phyloP scores from a whole-genome alignment of 2,888 invertebrate genomes.

The Catonia carolina region DNA sequence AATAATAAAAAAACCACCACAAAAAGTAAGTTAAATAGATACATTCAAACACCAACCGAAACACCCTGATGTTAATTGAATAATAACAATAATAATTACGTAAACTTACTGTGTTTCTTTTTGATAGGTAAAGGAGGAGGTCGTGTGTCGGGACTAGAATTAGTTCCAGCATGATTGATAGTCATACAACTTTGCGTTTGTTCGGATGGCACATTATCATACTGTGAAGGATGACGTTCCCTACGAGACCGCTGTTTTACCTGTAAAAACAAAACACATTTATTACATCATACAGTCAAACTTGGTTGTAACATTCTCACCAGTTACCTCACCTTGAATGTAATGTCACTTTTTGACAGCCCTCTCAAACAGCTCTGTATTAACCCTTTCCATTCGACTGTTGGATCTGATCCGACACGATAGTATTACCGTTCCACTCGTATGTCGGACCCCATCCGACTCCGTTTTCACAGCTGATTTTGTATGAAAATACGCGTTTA shows the following conservation, averaged over 20 bases:
- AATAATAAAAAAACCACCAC: too few relatives aligned
- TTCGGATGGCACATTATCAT: constrained; percentile 54
- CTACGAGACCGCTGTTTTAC: constrained; percentile 51
- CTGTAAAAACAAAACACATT: constrained; percentile 40
- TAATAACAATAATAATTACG: too few relatives aligned
- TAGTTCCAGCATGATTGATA: constrained; percentile 9
- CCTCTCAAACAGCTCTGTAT: not conserved
- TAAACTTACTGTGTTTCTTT: constrained; percentile 88
- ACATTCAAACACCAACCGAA: too few relatives aligned
- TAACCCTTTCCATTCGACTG: not conserved
- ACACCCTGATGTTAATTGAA: too few relatives aligned
- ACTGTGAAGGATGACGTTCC: constrained; percentile 59
- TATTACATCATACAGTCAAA: not conserved
- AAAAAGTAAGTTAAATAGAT: too few relatives aligned
- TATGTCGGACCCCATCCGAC: too few relatives aligned
- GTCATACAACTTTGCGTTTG: constrained; percentile 24
- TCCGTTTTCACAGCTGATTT: too few relatives aligned
- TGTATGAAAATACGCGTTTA: too few relatives aligned
- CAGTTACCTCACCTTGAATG: not conserved
- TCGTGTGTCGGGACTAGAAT: constrained; percentile 48
- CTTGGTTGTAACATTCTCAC: not conserved
- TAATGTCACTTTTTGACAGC: not conserved
- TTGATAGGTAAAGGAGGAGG: constrained; percentile 89
- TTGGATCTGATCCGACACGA: too few relatives aligned
- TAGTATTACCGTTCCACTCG: too few relatives aligned